Conservation (phyloP, 2,797 vertebrate species). For the Leucoraja ocellata region DNA sequence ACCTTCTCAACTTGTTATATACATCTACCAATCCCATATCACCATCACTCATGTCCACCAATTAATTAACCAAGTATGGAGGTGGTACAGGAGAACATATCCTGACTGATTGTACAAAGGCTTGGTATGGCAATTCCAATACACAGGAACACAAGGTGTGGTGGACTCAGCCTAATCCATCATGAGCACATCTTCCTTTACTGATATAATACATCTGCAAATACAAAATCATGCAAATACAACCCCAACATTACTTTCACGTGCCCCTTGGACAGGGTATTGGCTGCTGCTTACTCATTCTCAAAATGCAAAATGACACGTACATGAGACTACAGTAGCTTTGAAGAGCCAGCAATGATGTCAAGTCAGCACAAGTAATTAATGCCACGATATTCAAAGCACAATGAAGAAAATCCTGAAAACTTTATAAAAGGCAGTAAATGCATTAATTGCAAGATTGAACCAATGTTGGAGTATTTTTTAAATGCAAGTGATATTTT, state of each 20-base stretch:
- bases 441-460: background rate
- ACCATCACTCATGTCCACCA: no score
- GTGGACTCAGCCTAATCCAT: no score
- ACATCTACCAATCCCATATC: no score
- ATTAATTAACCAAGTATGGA: no score
- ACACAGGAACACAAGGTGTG: no score
- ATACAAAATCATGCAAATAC: background rate
- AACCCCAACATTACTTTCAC: background rate
- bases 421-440: background rate
- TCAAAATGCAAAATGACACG: background rate
- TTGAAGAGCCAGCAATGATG: background rate
- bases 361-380: background rate
- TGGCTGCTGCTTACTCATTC: background rate
- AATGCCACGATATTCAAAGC: background rate
- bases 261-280: background rate
- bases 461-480: background rate
- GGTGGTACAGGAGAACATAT: no score
- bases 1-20: no score
- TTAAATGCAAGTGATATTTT: constrained; percentile 49
- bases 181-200: no score
- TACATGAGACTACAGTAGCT: background rate
- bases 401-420: background rate
- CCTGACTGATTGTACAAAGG: no score
- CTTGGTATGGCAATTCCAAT: no score
- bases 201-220: no score